A percentile compares a stretch with the other conserved stretches of the same genome.
Evolutionary conservation across 1,140 invertebrate genomes (phyloP).

Genomic region (Halyomorpha halys): DNA sequence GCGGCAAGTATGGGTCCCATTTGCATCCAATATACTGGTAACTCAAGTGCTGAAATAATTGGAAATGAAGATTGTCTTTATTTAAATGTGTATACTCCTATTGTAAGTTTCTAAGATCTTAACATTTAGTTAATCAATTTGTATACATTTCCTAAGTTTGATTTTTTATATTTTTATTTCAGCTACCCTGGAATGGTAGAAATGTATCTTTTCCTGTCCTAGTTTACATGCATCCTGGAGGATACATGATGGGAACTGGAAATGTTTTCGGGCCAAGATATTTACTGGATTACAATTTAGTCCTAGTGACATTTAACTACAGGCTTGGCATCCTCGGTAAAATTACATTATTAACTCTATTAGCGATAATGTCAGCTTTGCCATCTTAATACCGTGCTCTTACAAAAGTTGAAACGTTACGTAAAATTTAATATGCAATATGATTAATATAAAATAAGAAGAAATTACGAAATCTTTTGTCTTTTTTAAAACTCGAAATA

Average conservation of each 20-base stretch:
- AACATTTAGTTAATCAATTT: not conserved
- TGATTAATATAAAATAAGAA: too few species aligned
- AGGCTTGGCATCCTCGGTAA: conserved; percentile 42
- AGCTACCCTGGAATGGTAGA: not conserved
- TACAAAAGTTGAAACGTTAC: too few species aligned
- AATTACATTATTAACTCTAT: not conserved
- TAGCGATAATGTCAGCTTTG: too few species aligned
- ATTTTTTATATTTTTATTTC: not conserved
- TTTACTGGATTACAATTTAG: conserved; percentile 44
- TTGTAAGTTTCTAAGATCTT: not conserved
- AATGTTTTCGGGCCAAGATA: conserved; percentile 38
- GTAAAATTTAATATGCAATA: too few species aligned
- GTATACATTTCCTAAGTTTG: not conserved
- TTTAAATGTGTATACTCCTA: conserved; percentile 3
- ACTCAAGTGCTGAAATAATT: too few species aligned
- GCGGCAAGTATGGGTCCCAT: too few species aligned
- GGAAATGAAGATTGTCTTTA: conserved; percentile 6
- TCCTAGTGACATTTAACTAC: conserved; percentile 54
- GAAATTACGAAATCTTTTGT: too few species aligned
- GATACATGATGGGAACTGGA: conserved; percentile 39
- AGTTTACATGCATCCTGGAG: conserved; percentile 53
- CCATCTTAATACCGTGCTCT: too few species aligned
- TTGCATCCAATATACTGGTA: too few species aligned
- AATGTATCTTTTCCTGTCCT: conserved; percentile 41
- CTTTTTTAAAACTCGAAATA: too few species aligned